Evolutionary conservation across 2,797 vertebrate species (phyloP).

Genomic region (Helarctos malayanus): DNA sequence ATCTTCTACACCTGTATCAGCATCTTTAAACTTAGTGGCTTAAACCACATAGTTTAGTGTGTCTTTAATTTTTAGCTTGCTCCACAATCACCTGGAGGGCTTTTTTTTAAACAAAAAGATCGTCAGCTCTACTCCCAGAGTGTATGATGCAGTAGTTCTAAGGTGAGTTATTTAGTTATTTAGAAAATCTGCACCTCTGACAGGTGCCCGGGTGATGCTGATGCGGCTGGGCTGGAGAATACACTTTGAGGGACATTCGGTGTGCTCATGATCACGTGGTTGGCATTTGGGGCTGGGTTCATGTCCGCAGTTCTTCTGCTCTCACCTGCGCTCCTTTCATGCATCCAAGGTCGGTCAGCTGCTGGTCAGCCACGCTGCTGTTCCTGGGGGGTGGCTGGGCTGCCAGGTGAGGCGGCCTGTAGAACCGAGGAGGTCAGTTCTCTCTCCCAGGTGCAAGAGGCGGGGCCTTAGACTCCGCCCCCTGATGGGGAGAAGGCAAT

Average conservation of each 20-base stretch:
- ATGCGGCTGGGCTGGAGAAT: not conserved
- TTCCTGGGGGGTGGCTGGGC: not conserved
- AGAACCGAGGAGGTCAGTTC: not conserved
- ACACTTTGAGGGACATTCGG: not conserved
- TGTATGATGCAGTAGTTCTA: not conserved
- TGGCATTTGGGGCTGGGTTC: not conserved
- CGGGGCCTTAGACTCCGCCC: not conserved
- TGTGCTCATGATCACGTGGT: not conserved
- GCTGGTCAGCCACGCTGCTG: not conserved
- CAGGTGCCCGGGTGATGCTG: not conserved
- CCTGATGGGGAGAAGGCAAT: not conserved
- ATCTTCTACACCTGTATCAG: not conserved
- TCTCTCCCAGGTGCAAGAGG: not conserved
- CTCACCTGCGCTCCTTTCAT: not conserved
- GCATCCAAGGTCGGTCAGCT: not conserved
- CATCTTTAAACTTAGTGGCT: not conserved
- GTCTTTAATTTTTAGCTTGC: constrained; percentile 38
- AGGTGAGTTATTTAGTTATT: not conserved
- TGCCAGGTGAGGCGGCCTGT: not conserved
- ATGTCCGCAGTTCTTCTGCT: not conserved
- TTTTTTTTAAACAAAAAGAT: not conserved
- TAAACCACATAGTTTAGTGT: not conserved
- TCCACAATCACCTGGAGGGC: not conserved
- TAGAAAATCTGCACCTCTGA: not conserved
- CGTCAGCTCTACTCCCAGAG: not conserved